Conservation (phyloP, 1,140 invertebrate genomes). For the Drosophila rhopaloa region DNA sequence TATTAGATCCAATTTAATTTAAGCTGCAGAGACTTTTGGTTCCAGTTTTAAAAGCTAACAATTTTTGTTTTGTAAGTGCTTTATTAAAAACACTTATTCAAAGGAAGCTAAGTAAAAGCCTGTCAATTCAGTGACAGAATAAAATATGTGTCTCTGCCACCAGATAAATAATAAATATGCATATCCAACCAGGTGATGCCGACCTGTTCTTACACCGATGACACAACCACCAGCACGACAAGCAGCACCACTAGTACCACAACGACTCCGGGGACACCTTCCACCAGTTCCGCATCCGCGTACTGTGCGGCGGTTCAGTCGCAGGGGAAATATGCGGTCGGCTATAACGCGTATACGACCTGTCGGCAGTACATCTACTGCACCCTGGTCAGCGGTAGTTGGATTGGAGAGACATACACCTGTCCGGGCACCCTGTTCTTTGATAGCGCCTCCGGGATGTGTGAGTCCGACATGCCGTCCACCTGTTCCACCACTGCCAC, state of each 20-base stretch:
- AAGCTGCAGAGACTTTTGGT: too few species aligned
- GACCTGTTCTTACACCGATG: slow-evolving; percentile 60
- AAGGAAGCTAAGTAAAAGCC: background rate
- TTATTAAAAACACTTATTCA: background rate
- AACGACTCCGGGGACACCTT: slow-evolving; percentile 10
- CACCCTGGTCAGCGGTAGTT: slow-evolving; percentile 29
- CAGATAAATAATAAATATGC: background rate
- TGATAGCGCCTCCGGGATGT: slow-evolving; percentile 26
- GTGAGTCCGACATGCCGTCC: slow-evolving; percentile 17
- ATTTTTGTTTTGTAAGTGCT: too few species aligned
- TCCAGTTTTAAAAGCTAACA: too few species aligned
- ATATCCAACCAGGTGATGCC: slow-evolving; percentile 25
- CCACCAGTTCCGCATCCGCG: slow-evolving; percentile 38
- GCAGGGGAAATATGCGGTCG: slow-evolving; percentile 54
- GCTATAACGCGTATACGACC: slow-evolving; percentile 47
- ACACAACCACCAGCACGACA: slow-evolving; percentile 32
- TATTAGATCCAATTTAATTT: too few species aligned
- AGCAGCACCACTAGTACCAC: slow-evolving; percentile 34
- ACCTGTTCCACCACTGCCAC: slow-evolving; percentile 20
- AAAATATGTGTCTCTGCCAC: background rate
- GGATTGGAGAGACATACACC: slow-evolving; percentile 61
- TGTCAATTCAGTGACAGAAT: too few species aligned
- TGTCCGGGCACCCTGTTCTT: slow-evolving; percentile 59
- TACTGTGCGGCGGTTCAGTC: slow-evolving; percentile 59
- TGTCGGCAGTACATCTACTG: slow-evolving; percentile 75